phyloP scores from a whole-genome alignment of 2,113 vertebrate genomes.

The Empidonax alnorum region DNA sequence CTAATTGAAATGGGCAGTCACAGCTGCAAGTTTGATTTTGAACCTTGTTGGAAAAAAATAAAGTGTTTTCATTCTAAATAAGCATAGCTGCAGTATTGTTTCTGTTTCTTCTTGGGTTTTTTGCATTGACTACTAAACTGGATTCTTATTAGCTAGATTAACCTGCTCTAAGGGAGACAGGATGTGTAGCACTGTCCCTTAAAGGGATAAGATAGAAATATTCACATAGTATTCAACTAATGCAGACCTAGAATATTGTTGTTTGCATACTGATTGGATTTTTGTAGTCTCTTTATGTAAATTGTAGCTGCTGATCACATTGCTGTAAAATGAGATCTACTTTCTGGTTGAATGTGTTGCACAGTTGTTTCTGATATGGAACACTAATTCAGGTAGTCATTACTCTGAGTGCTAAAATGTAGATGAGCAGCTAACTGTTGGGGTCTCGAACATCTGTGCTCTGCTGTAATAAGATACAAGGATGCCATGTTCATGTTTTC shows the following conservation, averaged over 20 bases:
- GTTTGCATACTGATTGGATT: not conserved
- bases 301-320: not conserved
- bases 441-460: not conserved
- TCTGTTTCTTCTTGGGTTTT: not conserved
- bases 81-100: not conserved
- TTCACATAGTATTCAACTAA: not conserved
- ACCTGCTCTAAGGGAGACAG: not conserved
- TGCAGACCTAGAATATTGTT: not conserved
- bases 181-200: not conserved
- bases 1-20: not conserved
- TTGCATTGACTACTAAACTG: not conserved
- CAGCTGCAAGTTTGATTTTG: not conserved
- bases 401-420: not conserved
- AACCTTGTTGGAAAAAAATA: not conserved
- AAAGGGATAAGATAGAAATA: not conserved
- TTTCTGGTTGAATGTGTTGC: not conserved
- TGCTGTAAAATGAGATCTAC: not conserved
- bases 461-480: not conserved
- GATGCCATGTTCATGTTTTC: not conserved
- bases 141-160: not conserved
- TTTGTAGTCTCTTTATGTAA: not conserved
- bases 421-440: not conserved
- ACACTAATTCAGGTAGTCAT: not conserved
- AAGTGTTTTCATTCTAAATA: constrained; percentile 10
- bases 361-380: not conserved